Evolutionary conservation across 1,140 invertebrate species (phyloP).

Genomic region (Plodia interpunctella): DNA sequence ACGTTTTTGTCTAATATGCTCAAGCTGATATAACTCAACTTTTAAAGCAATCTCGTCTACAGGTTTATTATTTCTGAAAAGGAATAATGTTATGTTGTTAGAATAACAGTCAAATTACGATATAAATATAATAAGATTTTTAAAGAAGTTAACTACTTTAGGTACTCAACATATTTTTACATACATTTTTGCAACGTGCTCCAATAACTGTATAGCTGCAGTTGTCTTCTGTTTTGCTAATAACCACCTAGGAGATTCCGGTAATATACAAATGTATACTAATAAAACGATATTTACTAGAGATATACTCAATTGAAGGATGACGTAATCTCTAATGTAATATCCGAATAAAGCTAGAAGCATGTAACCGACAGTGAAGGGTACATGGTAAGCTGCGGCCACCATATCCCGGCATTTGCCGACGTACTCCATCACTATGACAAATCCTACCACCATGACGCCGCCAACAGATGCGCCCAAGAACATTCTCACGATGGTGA

Average conservation of each 20-base stretch:
- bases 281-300: slow-evolving; percentile 73
- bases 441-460: slow-evolving; percentile 79
- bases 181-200: slow-evolving; percentile 76
- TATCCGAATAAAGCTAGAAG: slow-evolving; percentile 77
- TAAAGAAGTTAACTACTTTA: too few relatives aligned
- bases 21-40: slow-evolving; percentile 44
- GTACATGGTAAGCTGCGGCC: slow-evolving; percentile 78
- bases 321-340: slow-evolving; percentile 74
- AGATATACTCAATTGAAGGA: slow-evolving; percentile 77
- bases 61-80: slow-evolving; percentile 53
- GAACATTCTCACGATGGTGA: slow-evolving; percentile 79
- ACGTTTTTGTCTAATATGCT: slow-evolving; percentile 52
- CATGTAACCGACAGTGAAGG: slow-evolving; percentile 77
- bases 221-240: slow-evolving; percentile 77
- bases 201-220: slow-evolving; percentile 76
- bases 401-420: slow-evolving; percentile 77
- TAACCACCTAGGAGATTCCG: slow-evolving; percentile 84
- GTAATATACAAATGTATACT: slow-evolving; percentile 80
- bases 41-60: slow-evolving; percentile 33
- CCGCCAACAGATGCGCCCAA: slow-evolving; percentile 79
- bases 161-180: slow-evolving; percentile 25
- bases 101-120: neutral
- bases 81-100: too few relatives aligned
- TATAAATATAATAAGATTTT: slow-evolving; percentile 13
- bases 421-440: slow-evolving; percentile 75